phyloP scores from a whole-genome alignment of 2,113 vertebrate species.

The Seriola dumerili region DNA sequence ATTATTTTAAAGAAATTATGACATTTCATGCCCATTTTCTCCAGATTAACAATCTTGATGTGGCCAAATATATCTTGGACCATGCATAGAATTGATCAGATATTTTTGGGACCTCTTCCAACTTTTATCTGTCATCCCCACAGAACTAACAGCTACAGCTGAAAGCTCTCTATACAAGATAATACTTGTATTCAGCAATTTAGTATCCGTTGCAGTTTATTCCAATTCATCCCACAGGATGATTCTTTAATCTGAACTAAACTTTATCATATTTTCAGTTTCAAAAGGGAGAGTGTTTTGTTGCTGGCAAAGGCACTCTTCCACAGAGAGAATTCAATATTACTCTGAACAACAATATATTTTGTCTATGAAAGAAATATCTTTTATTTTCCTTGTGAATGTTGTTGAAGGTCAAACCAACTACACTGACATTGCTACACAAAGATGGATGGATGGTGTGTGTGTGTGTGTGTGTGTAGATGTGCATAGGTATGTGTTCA shows the following conservation, averaged over 20 bases:
- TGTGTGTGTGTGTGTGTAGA: not conserved
- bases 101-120: slow-evolving; percentile 12
- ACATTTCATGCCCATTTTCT: slow-evolving; percentile 1
- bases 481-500: slow-evolving; percentile 11
- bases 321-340: slow-evolving; percentile 36
- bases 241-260: not conserved
- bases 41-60: not conserved
- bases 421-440: slow-evolving; percentile 24
- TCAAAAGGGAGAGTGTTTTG: not conserved
- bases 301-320: slow-evolving; percentile 21
- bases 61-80: slow-evolving; percentile 11
- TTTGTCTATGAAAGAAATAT: slow-evolving; percentile 26
- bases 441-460: not conserved
- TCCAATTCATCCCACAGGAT: not conserved
- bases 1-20: not conserved
- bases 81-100: not conserved
- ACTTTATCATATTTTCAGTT: slow-evolving; percentile 11
- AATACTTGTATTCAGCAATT: not conserved
- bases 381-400: slow-evolving; percentile 39
- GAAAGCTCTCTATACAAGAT: not conserved
- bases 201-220: not conserved
- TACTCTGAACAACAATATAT: slow-evolving; percentile 37
- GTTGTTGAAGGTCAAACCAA: slow-evolving; percentile 44
- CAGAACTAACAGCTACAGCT: not conserved
- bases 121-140: not conserved